These are phyloP conservation scores for Amaurobius ferox DNA, from an alignment of 2,888 invertebrate species.

Conservation along the genomic window DNA sequence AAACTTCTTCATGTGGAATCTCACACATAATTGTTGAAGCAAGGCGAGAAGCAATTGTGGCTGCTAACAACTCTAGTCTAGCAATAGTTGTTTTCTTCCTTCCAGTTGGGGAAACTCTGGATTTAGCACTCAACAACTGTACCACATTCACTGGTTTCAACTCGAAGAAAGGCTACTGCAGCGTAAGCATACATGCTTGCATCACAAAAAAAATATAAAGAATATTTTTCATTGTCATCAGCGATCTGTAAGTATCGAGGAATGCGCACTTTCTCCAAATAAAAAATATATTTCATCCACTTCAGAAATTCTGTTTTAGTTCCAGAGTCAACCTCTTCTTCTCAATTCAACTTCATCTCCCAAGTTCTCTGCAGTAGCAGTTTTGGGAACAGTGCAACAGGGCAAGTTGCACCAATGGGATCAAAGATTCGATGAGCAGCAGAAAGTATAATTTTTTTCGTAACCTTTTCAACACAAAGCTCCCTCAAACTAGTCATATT, in stretches of 20 bases:
- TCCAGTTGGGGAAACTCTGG: too few species aligned
- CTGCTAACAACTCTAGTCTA: slow-evolving; percentile 9
- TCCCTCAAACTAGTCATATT: slow-evolving; percentile 17
- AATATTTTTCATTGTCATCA: slow-evolving; percentile 14
- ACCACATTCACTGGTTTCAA: slow-evolving; percentile 1
- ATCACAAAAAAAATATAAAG: slow-evolving; percentile 3
- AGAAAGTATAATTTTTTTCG: not conserved
- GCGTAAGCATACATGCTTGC: slow-evolving; percentile 14
- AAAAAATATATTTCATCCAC: too few species aligned
- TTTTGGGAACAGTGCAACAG: slow-evolving; percentile 15
- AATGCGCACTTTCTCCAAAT: too few species aligned
- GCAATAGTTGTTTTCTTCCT: not conserved
- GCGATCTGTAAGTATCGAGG: too few species aligned
- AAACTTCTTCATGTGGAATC: slow-evolving; percentile 8
- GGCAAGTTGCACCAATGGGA: slow-evolving; percentile 11
- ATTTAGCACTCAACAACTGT: too few species aligned
- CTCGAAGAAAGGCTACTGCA: slow-evolving; percentile 2
- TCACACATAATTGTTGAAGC: not conserved
- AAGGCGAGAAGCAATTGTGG: slow-evolving; percentile 16
- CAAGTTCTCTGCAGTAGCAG: slow-evolving; percentile 9
- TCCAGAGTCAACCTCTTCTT: too few species aligned
- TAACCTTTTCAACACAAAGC: not conserved
- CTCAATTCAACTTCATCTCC: too few species aligned
- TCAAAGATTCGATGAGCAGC: slow-evolving; percentile 17
- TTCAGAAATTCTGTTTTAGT: too few species aligned